phyloP scores from a whole-genome alignment of 2,797 vertebrate genomes.

The Calcarius lapponicus region DNA sequence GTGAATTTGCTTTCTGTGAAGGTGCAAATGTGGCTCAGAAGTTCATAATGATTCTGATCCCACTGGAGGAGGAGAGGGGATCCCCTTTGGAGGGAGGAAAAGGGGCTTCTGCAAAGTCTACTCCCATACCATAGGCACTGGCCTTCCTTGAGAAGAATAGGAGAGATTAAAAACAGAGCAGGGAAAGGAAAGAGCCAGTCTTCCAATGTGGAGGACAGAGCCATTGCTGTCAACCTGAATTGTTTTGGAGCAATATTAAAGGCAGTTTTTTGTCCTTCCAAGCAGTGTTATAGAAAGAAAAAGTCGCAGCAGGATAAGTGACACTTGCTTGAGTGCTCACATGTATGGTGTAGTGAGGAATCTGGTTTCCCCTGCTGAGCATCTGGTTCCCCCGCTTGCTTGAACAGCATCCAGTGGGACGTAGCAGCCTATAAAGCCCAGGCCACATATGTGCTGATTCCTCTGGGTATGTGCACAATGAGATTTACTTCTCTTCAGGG shows the following conservation, averaged over 20 bases:
- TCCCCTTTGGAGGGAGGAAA: background rate
- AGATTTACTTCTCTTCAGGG: slow-evolving; percentile 5
- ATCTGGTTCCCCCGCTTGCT: background rate
- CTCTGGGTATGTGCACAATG: background rate
- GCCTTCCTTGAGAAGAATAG: background rate
- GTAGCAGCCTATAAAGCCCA: background rate
- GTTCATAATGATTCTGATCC: background rate
- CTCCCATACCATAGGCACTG: accelerated
- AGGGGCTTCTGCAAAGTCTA: background rate
- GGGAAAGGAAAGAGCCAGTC: background rate
- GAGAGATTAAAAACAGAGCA: background rate
- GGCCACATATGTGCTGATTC: background rate
- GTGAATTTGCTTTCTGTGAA: background rate
- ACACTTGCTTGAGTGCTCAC: background rate
- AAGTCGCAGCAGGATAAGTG: background rate
- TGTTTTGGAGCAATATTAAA: background rate
- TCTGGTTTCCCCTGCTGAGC: background rate
- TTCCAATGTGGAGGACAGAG: background rate
- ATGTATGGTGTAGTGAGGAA: background rate
- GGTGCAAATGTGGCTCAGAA: background rate
- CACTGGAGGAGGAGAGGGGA: accelerated
- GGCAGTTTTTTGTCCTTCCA: background rate
- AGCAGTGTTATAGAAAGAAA: background rate
- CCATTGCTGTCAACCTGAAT: background rate
- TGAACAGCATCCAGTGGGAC: background rate